These are phyloP conservation scores for Heteromyza rotundicornis DNA, from an alignment of 2,888 invertebrate genomes.

Conservation along the genomic window DNA sequence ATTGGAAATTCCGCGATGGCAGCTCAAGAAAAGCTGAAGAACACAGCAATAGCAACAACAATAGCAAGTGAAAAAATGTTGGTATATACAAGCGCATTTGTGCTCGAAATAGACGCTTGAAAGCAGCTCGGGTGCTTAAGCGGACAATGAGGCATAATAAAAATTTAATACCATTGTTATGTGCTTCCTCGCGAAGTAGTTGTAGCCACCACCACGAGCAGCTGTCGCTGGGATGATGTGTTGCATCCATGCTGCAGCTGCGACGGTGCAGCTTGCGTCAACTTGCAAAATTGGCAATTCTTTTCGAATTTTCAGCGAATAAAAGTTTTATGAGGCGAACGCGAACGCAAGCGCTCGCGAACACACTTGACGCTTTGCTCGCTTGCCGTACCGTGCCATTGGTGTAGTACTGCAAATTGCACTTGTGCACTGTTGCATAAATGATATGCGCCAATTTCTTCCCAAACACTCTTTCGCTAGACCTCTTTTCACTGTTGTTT, in stretches of 20 bases:
- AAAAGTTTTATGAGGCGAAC: slow-evolving; percentile 52
- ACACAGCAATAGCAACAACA: not conserved
- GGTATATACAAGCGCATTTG: not conserved
- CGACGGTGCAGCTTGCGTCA: slow-evolving; percentile 36
- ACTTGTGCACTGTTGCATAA: too few relatives aligned
- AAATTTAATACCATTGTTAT: slow-evolving; percentile 37
- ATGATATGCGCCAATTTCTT: too few relatives aligned
- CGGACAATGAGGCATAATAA: slow-evolving; percentile 32
- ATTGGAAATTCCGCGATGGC: not conserved
- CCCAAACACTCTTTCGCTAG: too few relatives aligned
- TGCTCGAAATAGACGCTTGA: not conserved
- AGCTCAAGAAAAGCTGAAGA: not conserved
- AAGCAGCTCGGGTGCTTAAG: slow-evolving; percentile 14
- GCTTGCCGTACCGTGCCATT: too few relatives aligned
- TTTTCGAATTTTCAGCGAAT: slow-evolving; percentile 42
- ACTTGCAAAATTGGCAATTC: slow-evolving; percentile 46
- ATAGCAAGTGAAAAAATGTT: not conserved
- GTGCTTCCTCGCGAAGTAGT: slow-evolving; percentile 19
- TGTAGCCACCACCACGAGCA: not conserved
- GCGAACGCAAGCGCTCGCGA: too few relatives aligned
- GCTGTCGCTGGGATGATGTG: not conserved
- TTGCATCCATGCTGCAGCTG: not conserved
- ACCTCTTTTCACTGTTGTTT: too few relatives aligned
- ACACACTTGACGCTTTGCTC: too few relatives aligned
- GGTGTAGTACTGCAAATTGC: too few relatives aligned